Evolutionary conservation across 53 echinoderm and acorn worm species (phyloP).

Genomic region (Apostichopus leukothele): DNA sequence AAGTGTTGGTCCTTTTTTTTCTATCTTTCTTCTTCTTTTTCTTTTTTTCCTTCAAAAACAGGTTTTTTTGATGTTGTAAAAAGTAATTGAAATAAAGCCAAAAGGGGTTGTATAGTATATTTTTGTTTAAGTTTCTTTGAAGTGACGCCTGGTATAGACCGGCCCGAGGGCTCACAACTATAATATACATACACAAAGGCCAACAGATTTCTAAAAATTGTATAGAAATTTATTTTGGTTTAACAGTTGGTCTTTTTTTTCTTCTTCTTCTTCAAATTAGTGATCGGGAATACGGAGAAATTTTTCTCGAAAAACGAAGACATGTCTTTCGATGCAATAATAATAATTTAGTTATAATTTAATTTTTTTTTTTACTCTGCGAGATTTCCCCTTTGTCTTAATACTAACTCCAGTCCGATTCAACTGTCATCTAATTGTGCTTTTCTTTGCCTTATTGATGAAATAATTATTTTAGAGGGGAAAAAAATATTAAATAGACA

Average conservation of each 20-base stretch:
- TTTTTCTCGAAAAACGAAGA: not conserved
- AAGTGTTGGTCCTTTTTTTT: not conserved
- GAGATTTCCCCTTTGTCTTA: too few species aligned
- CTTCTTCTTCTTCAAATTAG: not conserved
- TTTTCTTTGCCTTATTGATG: too few species aligned
- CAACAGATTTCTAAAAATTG: not conserved
- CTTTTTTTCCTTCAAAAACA: slow-evolving; percentile 9
- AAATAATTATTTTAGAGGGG: too few species aligned
- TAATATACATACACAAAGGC: slow-evolving; percentile 25
- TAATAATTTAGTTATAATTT: not conserved
- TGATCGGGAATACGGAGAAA: not conserved
- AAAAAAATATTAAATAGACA: too few species aligned
- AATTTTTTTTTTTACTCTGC: not conserved
- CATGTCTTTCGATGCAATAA: not conserved
- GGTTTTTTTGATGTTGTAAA: slow-evolving; percentile 20
- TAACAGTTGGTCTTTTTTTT: not conserved
- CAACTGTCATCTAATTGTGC: too few species aligned
- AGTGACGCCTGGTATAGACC: slow-evolving; percentile 15
- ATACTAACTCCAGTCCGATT: too few species aligned
- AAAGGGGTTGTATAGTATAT: not conserved
- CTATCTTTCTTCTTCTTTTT: not conserved
- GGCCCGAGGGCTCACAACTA: slow-evolving; percentile 24
- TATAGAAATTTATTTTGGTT: slow-evolving; percentile 20
- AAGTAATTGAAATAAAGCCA: slow-evolving; percentile 40
- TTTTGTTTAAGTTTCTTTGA: slow-evolving; percentile 35